These are phyloP conservation scores for Thysanoteuthis rhombus DNA, from an alignment of 2,888 invertebrate species.

Conservation along the genomic window DNA sequence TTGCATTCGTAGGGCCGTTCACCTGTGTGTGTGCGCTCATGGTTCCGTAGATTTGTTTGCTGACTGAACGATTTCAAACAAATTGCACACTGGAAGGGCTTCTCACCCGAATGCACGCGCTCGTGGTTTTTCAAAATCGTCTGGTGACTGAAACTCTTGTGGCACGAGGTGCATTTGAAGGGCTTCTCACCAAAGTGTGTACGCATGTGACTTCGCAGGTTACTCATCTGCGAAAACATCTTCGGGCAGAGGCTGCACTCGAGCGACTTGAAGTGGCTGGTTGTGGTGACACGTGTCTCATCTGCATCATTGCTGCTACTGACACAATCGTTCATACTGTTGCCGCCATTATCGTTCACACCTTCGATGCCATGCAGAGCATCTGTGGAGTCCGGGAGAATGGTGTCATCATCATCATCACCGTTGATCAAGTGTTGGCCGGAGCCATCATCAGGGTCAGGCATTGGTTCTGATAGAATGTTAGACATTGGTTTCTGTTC, in stretches of 20 bases:
- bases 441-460: background rate
- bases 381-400: background rate
- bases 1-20: slow-evolving; percentile 19
- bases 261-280: background rate
- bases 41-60: background rate
- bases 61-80: slow-evolving; percentile 19
- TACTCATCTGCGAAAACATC: slow-evolving; percentile 14
- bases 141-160: slow-evolving; percentile 13
- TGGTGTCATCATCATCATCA: background rate
- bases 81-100: background rate
- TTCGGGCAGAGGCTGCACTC: background rate
- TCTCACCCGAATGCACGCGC: background rate
- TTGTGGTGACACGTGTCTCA: background rate
- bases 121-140: background rate
- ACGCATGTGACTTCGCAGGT: background rate
- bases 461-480: background rate
- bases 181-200: slow-evolving; percentile 16
- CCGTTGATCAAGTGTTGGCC: background rate
- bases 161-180: background rate
- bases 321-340: background rate
- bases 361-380: background rate
- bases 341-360: background rate
- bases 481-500: background rate
- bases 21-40: slow-evolving; percentile 16
- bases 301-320: background rate